Evolutionary conservation across 2,797 vertebrate genomes (phyloP).

Genomic region (Tarsius wallacei): DNA sequence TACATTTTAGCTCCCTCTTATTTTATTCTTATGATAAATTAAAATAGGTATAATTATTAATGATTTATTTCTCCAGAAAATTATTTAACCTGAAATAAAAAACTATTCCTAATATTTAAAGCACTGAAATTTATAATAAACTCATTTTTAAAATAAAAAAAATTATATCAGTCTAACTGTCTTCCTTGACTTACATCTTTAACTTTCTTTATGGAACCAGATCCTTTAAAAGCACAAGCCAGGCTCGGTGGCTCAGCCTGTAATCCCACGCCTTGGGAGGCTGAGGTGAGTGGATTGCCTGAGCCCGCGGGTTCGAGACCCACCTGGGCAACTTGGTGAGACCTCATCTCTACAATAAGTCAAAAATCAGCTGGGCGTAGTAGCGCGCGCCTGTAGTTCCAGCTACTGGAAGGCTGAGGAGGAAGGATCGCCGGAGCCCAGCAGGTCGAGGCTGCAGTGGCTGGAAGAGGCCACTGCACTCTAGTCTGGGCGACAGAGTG

Average conservation of each 20-base stretch:
- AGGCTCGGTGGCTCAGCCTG: background rate
- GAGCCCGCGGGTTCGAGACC: background rate
- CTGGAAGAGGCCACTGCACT: background rate
- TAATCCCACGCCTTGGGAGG: background rate
- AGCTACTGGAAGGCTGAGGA: background rate
- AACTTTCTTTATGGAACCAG: constrained; percentile 56
- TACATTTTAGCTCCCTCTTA: background rate
- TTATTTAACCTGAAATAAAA: constrained; percentile 42
- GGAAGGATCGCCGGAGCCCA: background rate
- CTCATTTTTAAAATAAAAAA: background rate
- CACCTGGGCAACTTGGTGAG: background rate
- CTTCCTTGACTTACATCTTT: constrained; percentile 39
- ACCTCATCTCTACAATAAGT: background rate
- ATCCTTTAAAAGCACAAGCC: constrained; percentile 40
- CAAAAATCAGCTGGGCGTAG: background rate
- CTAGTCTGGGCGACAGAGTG: background rate
- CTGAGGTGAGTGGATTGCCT: background rate
- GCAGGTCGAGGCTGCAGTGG: background rate
- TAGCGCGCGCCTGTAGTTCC: background rate
- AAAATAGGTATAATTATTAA: constrained; percentile 62
- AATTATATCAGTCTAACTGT: constrained; percentile 22
- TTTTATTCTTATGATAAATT: constrained; percentile 70
- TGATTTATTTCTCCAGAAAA: constrained; percentile 51
- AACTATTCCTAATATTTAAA: background rate
- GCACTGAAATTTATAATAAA: constrained; percentile 37